These are phyloP conservation scores for Lasiommata megera DNA, from an alignment of 2,888 invertebrate genomes.

Conservation along the genomic window DNA sequence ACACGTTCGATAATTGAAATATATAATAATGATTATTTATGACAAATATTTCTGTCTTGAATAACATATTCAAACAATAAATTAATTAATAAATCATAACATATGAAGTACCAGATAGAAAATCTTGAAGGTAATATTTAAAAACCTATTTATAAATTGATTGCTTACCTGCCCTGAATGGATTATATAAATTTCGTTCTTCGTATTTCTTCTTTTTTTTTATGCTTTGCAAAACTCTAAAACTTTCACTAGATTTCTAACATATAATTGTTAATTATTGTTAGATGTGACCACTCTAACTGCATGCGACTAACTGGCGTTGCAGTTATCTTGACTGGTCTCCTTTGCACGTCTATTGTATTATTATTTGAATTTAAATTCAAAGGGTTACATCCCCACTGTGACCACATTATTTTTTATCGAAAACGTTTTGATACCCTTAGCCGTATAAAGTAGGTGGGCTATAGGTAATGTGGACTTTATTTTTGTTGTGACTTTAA, in stretches of 20 bases:
- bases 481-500: neutral
- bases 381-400: constrained; percentile 58
- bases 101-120: too few species aligned
- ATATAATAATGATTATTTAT: too few species aligned
- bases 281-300: constrained; percentile 49
- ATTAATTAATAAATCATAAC: too few species aligned
- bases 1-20: too few species aligned
- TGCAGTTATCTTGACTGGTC: constrained; percentile 43
- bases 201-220: neutral
- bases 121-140: too few species aligned
- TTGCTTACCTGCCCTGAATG: neutral
- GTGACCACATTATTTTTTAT: neutral
- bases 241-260: neutral
- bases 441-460: neutral
- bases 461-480: neutral
- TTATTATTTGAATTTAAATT: constrained; percentile 38
- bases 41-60: too few species aligned
- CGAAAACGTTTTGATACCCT: neutral
- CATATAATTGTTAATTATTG: neutral
- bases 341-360: constrained; percentile 62
- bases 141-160: too few species aligned
- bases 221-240: neutral
- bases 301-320: constrained; percentile 56
- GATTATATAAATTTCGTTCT: neutral
- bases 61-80: too few species aligned